Base-by-base conservation (phyloP, 2,797 vertebrate species). In the Anas bernieri region DNA sequence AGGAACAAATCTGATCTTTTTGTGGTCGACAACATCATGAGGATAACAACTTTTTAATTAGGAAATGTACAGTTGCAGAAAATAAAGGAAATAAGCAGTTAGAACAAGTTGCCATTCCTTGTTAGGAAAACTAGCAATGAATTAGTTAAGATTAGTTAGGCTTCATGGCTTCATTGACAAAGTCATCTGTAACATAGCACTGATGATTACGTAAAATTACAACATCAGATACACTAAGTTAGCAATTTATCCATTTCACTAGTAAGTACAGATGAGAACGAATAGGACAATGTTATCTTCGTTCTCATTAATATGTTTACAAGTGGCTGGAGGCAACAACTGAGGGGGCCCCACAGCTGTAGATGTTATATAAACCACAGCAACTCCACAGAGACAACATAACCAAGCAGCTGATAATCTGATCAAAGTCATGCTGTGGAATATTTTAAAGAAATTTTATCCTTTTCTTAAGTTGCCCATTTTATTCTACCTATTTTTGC, bases 251-350 rank as follows among this genome's bases (percentile, higher is more conserved):
- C 89, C 54, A 64, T 80, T 80, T 66, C 37, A 31, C 39, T 66
- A 83, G 73, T 69, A 86, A 86, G 79, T 73, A 96, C 31, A 25
- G 50, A 86, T 77, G 33, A 81, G 69, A 94, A 86, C 23, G 58
- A 94, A 74, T 46, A 74, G 73, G 64, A 56, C 4, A 1, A 13
- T 45, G 22, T 68, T 79, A 52, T 70, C 41, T 89, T 90, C 18
- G 28, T 66, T 83, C 86, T 92, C 76, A 77, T 86, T 88, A 83
- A n/a, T 82, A 76, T 69, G 85, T 92, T 85, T 76, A 72, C 39
- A 62, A 70, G 64, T 77, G 33, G 23, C 69, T 80, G 25, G 25
- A 83, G 90, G 73, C 68, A 73, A 46, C 64, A 88, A 64, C 41
- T 88, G 76, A 83, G 68, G 15, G 73, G 41, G 73, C 63, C 55